Percentiles rank a stretch among this genome's conserved stretches.
phyloP scores from a whole-genome alignment of 1,140 invertebrate species.

The Drosophila arawakana region DNA sequence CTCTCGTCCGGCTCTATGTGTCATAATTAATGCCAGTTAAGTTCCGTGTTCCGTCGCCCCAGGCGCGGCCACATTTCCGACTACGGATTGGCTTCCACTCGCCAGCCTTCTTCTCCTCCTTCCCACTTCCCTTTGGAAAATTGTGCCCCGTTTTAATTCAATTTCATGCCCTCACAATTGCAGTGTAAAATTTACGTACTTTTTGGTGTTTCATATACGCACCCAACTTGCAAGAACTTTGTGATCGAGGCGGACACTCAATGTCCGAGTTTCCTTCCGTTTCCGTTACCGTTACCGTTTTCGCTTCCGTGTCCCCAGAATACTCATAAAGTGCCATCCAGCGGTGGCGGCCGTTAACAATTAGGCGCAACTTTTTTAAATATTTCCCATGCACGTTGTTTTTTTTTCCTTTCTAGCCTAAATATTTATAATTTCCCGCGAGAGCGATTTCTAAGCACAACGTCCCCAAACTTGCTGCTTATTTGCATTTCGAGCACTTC shows the following conservation, averaged over 20 bases:
- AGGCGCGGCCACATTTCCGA: slow-evolving; percentile 63
- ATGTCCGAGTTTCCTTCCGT: background rate
- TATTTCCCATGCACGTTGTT: slow-evolving; percentile 61
- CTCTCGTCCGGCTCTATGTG: slow-evolving; percentile 26
- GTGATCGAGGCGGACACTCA: no score
- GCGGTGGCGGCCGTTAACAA: slow-evolving; percentile 69
- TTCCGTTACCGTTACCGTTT: background rate
- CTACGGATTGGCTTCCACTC: slow-evolving; percentile 43
- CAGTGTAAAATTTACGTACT: slow-evolving; percentile 57
- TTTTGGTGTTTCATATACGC: slow-evolving; percentile 49
- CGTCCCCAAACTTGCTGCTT: slow-evolving; percentile 45
- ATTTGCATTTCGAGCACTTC: slow-evolving; percentile 57
- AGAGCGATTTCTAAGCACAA: slow-evolving; percentile 63
- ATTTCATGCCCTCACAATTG: slow-evolving; percentile 61
- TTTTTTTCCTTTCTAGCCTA: slow-evolving; percentile 57
- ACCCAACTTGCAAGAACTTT: slow-evolving; percentile 24
- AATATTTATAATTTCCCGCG: slow-evolving; percentile 81
- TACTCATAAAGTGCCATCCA: slow-evolving; percentile 77
- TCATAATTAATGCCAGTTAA: slow-evolving; percentile 82
- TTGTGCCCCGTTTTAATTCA: slow-evolving; percentile 68
- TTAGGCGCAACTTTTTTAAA: slow-evolving; percentile 73
- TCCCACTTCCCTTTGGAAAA: background rate
- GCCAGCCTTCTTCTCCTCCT: background rate
- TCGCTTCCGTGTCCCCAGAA: slow-evolving; percentile 23
- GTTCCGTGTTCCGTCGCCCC: slow-evolving; percentile 68